Conservation (phyloP, 1,140 invertebrate genomes). For the Chlorops oryzae region DNA sequence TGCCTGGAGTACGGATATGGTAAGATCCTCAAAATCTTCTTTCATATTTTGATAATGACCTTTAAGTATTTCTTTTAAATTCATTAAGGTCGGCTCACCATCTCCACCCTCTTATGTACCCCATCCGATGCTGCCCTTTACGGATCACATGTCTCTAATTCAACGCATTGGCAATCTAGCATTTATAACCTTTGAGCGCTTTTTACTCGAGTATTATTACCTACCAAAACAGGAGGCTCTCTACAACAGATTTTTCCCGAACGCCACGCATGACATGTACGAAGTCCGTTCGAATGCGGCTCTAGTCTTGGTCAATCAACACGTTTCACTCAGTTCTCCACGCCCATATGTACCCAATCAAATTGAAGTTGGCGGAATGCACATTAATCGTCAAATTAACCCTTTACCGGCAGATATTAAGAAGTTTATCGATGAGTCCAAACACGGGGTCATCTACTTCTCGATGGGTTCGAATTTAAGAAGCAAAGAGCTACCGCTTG, state of each 20-base stretch:
- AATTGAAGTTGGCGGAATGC: constrained; percentile 48
- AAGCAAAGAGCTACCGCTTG: constrained; percentile 49
- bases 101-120: constrained; percentile 26
- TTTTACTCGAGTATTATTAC: constrained; percentile 8
- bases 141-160: constrained; percentile 38
- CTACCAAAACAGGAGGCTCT: constrained; percentile 25
- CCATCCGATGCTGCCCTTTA: constrained; percentile 23
- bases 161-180: constrained; percentile 38
- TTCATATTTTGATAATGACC: too few species aligned
- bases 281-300: constrained; percentile 26
- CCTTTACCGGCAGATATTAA: constrained; percentile 43
- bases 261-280: constrained; percentile 18
- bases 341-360: constrained; percentile 50
- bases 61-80: too few species aligned
- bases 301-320: constrained; percentile 50
- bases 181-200: constrained; percentile 6
- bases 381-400: constrained; percentile 50
- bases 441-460: constrained; percentile 55
- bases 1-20: constrained; percentile 11
- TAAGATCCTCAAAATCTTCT: background rate
- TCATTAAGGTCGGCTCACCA: too few species aligned
- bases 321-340: constrained; percentile 49
- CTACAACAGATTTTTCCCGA: constrained; percentile 26
- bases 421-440: constrained; percentile 51
- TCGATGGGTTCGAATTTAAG: constrained; percentile 56